These are phyloP conservation scores for Pantelozetes paolii DNA, from an alignment of 2,888 invertebrate species.

Conservation along the genomic window DNA sequence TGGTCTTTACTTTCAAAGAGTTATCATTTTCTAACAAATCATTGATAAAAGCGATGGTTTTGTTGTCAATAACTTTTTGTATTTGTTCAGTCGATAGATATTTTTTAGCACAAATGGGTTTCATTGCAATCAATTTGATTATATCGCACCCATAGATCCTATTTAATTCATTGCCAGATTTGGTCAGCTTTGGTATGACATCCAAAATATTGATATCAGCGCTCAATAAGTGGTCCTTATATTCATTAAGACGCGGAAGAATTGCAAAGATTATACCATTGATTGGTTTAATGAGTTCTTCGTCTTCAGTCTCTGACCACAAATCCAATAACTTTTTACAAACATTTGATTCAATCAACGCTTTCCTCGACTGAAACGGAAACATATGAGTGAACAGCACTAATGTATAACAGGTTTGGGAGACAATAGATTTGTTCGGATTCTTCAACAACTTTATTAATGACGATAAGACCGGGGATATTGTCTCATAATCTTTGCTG, in stretches of 20 bases:
- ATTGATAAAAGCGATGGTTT: background rate
- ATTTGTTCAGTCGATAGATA: background rate
- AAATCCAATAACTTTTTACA: background rate
- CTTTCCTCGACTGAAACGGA: background rate
- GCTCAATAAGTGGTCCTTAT: background rate
- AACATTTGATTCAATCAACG: background rate
- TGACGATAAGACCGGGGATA: background rate
- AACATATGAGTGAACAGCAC: conserved; percentile 9
- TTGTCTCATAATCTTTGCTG: background rate
- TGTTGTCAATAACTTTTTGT: background rate
- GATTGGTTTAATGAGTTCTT: conserved; percentile 2
- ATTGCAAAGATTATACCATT: background rate
- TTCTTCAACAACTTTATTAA: background rate
- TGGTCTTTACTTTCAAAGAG: background rate
- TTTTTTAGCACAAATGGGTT: background rate
- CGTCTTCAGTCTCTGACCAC: background rate
- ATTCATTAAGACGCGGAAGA: background rate
- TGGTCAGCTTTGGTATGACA: background rate
- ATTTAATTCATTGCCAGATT: background rate
- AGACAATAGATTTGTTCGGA: background rate
- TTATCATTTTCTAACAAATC: background rate
- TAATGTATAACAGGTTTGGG: background rate
- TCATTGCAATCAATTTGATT: conserved; percentile 10
- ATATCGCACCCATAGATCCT: background rate
- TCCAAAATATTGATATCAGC: background rate